Evolutionary conservation across 92 coral and sea anemone genomes (phyloP).

Genomic region (Epizoanthus scotinus): DNA sequence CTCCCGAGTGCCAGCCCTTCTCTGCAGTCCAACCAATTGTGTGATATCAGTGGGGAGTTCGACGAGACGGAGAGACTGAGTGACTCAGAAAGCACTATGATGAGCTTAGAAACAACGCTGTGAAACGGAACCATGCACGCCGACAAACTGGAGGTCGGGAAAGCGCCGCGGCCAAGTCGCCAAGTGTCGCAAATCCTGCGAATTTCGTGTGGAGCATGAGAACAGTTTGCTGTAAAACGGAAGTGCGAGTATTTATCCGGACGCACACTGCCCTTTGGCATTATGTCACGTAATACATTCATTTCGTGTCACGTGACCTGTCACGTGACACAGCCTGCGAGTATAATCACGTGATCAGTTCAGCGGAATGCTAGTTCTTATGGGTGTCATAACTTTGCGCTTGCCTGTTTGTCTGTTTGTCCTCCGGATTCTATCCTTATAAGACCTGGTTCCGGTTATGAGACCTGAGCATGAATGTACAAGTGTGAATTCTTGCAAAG

Average conservation of each 20-base stretch:
- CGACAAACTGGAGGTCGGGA: not conserved
- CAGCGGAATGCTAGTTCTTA: not conserved
- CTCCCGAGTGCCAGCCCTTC: not conserved
- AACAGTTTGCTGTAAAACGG: not conserved
- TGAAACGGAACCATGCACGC: not conserved
- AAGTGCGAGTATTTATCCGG: not conserved
- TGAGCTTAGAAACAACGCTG: slow-evolving; percentile 18
- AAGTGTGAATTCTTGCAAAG: no score
- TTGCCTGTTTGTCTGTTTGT: not conserved
- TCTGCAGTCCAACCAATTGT: slow-evolving; percentile 15
- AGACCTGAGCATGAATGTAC: no score
- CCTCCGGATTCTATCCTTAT: not conserved
- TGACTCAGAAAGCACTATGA: slow-evolving; percentile 1
- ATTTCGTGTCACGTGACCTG: not conserved
- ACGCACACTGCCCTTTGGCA: no score
- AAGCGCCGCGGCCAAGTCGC: not conserved
- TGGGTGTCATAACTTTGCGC: not conserved
- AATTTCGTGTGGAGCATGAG: not conserved
- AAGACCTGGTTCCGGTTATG: no score
- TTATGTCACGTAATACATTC: not conserved
- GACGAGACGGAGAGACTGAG: slow-evolving; percentile 3
- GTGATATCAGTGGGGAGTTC: slow-evolving; percentile 9
- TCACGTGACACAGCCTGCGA: not conserved
- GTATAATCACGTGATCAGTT: not conserved
- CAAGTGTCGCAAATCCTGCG: not conserved